Conservation (phyloP, 2,797 vertebrate genomes). For the Myotis myotis region DNA sequence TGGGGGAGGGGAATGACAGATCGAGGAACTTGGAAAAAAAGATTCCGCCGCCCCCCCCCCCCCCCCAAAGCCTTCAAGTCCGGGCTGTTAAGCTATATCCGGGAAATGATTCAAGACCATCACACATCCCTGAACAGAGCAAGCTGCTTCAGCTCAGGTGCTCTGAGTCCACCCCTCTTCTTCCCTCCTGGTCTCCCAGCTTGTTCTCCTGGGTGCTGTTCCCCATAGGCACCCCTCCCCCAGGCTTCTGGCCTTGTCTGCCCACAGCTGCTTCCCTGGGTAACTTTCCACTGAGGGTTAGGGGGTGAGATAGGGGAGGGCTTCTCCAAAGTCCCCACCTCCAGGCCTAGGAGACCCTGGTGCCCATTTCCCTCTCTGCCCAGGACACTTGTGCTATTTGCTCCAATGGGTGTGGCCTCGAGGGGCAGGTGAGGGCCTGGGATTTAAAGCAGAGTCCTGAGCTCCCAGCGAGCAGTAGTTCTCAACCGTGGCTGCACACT, state of each 20-base stretch:
- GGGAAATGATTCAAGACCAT: slow-evolving; percentile 78
- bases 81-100: slow-evolving; percentile 69
- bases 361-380: not conserved
- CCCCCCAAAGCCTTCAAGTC: slow-evolving; percentile 80
- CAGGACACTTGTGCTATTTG: not conserved
- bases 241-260: not conserved
- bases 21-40: slow-evolving; percentile 77
- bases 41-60: slow-evolving; percentile 60
- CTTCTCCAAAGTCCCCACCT: not conserved
- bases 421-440: not conserved
- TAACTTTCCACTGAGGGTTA: slow-evolving; percentile 40
- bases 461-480: not conserved
- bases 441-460: not conserved
- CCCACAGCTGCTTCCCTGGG: slow-evolving; percentile 1
- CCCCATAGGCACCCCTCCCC: not conserved
- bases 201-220: not conserved
- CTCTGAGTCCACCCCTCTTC: slow-evolving; percentile 15
- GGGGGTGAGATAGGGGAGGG: not conserved
- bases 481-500: not conserved
- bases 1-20: slow-evolving; percentile 73
- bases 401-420: not conserved
- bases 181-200: not conserved
- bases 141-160: slow-evolving; percentile 71
- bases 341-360: not conserved
- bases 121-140: slow-evolving; percentile 28